phyloP scores from a whole-genome alignment of 2,888 invertebrate genomes.

The Stenoptilia bipunctidactyla region DNA sequence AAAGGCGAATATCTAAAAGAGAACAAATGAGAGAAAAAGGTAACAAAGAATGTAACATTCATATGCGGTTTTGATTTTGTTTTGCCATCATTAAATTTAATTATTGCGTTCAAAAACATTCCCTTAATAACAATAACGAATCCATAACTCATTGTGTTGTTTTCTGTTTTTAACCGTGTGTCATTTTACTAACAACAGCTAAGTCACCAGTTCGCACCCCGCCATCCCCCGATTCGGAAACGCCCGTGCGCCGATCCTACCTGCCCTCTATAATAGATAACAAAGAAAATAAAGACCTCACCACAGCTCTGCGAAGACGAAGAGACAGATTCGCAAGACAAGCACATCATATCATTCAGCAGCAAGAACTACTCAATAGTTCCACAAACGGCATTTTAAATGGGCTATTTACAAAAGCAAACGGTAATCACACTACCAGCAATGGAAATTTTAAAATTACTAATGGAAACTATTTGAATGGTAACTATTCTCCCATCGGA shows the following conservation, averaged over 20 bases:
- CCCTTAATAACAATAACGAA: background rate
- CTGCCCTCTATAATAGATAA: conserved; percentile 40
- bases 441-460: conserved; percentile 15
- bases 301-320: conserved; percentile 82
- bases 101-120: too few relatives aligned
- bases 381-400: conserved; percentile 33
- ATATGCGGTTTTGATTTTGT: background rate
- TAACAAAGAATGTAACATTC: conserved; percentile 23
- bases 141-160: conserved; percentile 8
- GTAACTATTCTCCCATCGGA: conserved; percentile 11
- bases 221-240: background rate
- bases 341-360: conserved; percentile 86
- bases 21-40: conserved; percentile 79
- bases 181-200: conserved; percentile 49
- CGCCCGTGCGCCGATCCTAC: conserved; percentile 18
- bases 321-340: conserved; percentile 88
- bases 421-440: too few relatives aligned
- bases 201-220: conserved; percentile 23
- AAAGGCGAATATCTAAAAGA: conserved; percentile 80
- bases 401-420: conserved; percentile 26
- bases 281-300: conserved; percentile 77
- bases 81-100: conserved; percentile 1
- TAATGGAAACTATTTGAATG: conserved; percentile 11
- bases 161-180: conserved; percentile 24
- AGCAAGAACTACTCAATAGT: conserved; percentile 73